Evolutionary conservation across 1,140 invertebrate genomes (phyloP).

Genomic region (Anoplophora glabripennis): DNA sequence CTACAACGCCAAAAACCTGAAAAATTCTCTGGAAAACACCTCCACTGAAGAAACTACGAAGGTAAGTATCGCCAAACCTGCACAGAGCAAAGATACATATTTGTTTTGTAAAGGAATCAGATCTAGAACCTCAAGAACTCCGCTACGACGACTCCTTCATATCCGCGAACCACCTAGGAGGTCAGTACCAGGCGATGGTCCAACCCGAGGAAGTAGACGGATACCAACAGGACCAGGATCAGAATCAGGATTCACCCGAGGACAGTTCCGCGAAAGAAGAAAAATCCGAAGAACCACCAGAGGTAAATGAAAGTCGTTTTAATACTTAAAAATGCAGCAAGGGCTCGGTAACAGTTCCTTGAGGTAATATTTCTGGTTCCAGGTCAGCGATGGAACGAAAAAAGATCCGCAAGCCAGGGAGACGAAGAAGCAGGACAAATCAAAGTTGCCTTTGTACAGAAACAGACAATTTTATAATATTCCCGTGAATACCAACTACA

Average conservation of each 20-base stretch:
- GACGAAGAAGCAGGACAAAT: slow-evolving; percentile 50
- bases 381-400: slow-evolving; percentile 36
- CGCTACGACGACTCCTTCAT: slow-evolving; percentile 34
- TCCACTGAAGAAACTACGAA: slow-evolving; percentile 9
- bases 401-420: slow-evolving; percentile 47
- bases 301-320: slow-evolving; percentile 16
- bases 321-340: background rate
- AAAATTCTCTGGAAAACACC: slow-evolving; percentile 40
- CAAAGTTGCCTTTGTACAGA: slow-evolving; percentile 57
- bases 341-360: background rate
- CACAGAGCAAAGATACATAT: background rate
- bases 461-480: slow-evolving; percentile 78
- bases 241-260: slow-evolving; percentile 19
- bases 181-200: slow-evolving; percentile 28
- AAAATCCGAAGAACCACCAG: slow-evolving; percentile 27
- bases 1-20: slow-evolving; percentile 72
- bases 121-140: slow-evolving; percentile 24
- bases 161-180: slow-evolving; percentile 18
- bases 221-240: slow-evolving; percentile 37
- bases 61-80: background rate
- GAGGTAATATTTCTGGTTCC: background rate
- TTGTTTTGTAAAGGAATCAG: background rate
- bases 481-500: slow-evolving; percentile 77
- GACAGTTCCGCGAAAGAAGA: slow-evolving; percentile 45
- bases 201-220: slow-evolving; percentile 28